Percentiles rank a stretch among this genome's conserved stretches.
Evolutionary conservation across 1,140 invertebrate species (phyloP).

Genomic region (Prorops nasuta): DNA sequence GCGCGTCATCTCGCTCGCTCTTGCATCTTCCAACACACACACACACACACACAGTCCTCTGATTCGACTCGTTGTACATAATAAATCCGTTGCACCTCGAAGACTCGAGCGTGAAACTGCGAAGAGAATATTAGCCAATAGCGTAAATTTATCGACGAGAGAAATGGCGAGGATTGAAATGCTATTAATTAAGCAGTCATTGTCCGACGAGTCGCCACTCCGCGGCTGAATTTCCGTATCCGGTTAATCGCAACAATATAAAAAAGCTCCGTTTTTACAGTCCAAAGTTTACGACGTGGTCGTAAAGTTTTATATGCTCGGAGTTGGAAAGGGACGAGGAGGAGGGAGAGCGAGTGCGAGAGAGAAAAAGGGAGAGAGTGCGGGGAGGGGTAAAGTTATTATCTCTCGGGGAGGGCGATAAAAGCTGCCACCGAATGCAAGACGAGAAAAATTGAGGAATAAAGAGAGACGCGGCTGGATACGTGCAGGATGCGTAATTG

Average conservation of each 20-base stretch:
- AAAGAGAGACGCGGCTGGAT: not conserved
- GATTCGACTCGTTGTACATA: too few relatives aligned
- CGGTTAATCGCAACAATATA: too few relatives aligned
- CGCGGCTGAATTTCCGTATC: too few relatives aligned
- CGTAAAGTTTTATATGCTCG: not conserved
- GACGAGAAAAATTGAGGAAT: not conserved
- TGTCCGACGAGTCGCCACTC: not conserved
- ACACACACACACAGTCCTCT: too few relatives aligned
- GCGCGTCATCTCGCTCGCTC: not conserved
- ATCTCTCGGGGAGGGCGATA: not conserved
- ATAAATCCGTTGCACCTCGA: too few relatives aligned
- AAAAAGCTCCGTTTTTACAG: not conserved
- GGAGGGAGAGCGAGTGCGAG: too few relatives aligned
- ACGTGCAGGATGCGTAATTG: not conserved
- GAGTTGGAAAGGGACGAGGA: too few relatives aligned
- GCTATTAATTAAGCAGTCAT: not conserved
- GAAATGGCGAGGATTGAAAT: too few relatives aligned
- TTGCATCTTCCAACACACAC: not conserved
- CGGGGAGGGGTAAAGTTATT: not conserved
- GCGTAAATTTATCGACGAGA: too few relatives aligned
- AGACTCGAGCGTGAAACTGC: too few relatives aligned
- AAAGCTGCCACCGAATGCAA: not conserved
- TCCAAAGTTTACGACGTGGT: not conserved
- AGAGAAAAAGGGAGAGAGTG: too few relatives aligned
- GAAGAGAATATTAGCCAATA: too few relatives aligned